These are phyloP conservation scores for Actinernus sp. DNA, from an alignment of 92 coral and sea anemone species.

Conservation along the genomic window DNA sequence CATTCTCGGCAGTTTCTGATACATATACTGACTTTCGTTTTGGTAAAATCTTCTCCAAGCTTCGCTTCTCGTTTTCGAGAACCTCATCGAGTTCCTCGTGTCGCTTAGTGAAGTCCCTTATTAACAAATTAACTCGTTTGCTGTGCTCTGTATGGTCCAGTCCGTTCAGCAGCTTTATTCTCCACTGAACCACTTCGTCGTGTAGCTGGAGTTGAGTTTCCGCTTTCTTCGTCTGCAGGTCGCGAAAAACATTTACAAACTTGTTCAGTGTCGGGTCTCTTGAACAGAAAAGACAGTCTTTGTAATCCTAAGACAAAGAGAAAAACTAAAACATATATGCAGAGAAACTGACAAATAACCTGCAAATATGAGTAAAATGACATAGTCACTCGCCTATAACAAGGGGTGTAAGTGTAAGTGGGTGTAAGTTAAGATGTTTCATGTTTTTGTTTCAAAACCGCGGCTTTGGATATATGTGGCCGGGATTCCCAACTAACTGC, in stretches of 20 bases:
- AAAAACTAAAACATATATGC: no score
- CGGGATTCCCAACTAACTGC: no score
- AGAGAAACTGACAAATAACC: no score
- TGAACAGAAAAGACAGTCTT: no score
- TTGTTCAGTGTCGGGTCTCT: slow-evolving; percentile 18
- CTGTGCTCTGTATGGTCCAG: slow-evolving; percentile 35
- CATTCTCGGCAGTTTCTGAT: not conserved
- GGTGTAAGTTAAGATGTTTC: no score
- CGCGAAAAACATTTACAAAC: slow-evolving; percentile 63
- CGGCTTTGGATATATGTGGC: no score
- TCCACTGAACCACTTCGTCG: slow-evolving; percentile 88
- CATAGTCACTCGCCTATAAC: no score
- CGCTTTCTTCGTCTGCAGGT: slow-evolving; percentile 77
- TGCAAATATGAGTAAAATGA: no score
- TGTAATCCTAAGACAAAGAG: no score
- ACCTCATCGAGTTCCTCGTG: slow-evolving; percentile 81
- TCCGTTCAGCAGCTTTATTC: slow-evolving; percentile 8
- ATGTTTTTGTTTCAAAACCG: no score
- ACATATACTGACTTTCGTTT: not conserved
- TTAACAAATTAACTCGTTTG: slow-evolving; percentile 66
- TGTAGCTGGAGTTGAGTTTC: slow-evolving; percentile 83
- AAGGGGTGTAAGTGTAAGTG: no score
- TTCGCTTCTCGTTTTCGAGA: slow-evolving; percentile 70
- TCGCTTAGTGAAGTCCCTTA: slow-evolving; percentile 57
- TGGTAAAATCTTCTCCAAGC: slow-evolving; percentile 39